Conservation (phyloP, 2,888 invertebrate species). For the Mystacides longicornis region DNA sequence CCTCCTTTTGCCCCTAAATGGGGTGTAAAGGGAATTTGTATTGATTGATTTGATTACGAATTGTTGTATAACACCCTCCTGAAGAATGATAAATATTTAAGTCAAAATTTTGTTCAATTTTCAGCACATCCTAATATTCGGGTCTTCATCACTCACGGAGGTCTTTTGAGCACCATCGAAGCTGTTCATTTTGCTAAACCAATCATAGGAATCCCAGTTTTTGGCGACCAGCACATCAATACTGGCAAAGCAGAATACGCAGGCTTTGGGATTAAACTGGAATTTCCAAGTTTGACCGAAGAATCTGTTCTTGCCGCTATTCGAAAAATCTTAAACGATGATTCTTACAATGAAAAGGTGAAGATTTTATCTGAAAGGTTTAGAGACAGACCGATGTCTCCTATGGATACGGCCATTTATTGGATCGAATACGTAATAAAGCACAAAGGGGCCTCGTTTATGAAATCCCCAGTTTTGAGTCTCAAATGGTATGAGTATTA, state of each 20-base stretch:
- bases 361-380: slow-evolving; percentile 21
- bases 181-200: slow-evolving; percentile 43
- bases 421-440: slow-evolving; percentile 26
- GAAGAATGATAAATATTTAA: too few relatives aligned
- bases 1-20: too few relatives aligned
- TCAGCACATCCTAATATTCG: slow-evolving; percentile 48
- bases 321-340: slow-evolving; percentile 34
- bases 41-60: too few relatives aligned
- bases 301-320: slow-evolving; percentile 35
- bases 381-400: slow-evolving; percentile 23
- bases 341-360: slow-evolving; percentile 28
- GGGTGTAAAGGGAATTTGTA: too few relatives aligned
- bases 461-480: slow-evolving; percentile 20
- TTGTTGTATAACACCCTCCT: too few relatives aligned
- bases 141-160: slow-evolving; percentile 53
- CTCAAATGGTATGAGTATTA: slow-evolving; percentile 23
- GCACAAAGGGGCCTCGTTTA: slow-evolving; percentile 24
- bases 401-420: slow-evolving; percentile 24
- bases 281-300: slow-evolving; percentile 36
- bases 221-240: slow-evolving; percentile 44
- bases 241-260: slow-evolving; percentile 37
- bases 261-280: slow-evolving; percentile 37
- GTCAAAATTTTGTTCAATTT: too few relatives aligned
- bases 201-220: slow-evolving; percentile 46
- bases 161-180: slow-evolving; percentile 50